These are phyloP conservation scores for Drosophila quinaria DNA, from an alignment of 2,888 invertebrate species.

Conservation along the genomic window DNA sequence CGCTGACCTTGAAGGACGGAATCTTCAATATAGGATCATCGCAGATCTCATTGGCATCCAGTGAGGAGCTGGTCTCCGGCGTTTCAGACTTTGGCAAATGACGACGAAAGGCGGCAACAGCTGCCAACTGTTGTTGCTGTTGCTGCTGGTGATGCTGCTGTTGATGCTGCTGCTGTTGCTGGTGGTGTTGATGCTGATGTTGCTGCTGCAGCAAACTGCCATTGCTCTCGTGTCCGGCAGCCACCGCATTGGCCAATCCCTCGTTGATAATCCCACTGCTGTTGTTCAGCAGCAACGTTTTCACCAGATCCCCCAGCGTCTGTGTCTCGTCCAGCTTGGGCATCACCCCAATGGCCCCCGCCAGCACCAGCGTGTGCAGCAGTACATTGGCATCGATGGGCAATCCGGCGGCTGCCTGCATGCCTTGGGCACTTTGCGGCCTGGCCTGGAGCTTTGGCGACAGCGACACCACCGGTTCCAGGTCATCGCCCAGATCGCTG, in stretches of 20 bases:
- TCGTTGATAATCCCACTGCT: constrained; percentile 63
- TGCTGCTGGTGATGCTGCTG: constrained; percentile 81
- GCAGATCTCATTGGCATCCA: constrained; percentile 83
- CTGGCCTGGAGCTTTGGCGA: constrained; percentile 55
- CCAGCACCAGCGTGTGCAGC: constrained; percentile 83
- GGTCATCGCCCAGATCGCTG: constrained; percentile 65
- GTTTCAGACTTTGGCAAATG: constrained; percentile 86
- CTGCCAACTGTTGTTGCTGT: constrained; percentile 75
- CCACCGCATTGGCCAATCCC: constrained; percentile 54
- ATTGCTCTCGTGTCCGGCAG: constrained; percentile 57
- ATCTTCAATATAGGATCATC: constrained; percentile 94
- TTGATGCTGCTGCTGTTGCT: constrained; percentile 79
- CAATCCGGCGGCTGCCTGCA: constrained; percentile 42
- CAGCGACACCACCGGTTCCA: constrained; percentile 35
- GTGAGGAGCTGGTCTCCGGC: constrained; percentile 86
- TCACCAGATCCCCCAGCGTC: constrained; percentile 82
- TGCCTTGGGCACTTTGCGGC: constrained; percentile 33
- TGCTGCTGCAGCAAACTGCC: constrained; percentile 69
- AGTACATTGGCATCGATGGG: constrained; percentile 81
- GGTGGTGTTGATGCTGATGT: constrained; percentile 70
- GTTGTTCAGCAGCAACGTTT: constrained; percentile 79
- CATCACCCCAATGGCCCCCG: constrained; percentile 74
- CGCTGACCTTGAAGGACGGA: constrained; percentile 94
- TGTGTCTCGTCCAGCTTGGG: constrained; percentile 80
- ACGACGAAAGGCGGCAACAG: constrained; percentile 71